These are phyloP conservation scores for Aspidapion aeneum DNA, from an alignment of 2,888 invertebrate genomes.

Conservation along the genomic window DNA sequence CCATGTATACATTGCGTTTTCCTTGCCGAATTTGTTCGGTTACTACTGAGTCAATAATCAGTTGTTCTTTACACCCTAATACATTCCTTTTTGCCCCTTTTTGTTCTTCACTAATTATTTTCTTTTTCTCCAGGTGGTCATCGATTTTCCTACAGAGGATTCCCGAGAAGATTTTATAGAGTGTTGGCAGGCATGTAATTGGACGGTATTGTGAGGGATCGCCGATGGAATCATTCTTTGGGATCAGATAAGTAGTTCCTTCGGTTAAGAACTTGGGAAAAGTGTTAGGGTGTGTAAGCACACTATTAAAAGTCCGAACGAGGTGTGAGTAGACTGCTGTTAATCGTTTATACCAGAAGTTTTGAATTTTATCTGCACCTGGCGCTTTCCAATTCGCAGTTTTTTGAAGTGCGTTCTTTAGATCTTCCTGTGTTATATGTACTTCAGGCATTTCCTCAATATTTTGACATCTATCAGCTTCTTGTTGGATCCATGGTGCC, in stretches of 20 bases:
- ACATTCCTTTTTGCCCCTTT: neutral
- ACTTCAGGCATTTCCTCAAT: neutral
- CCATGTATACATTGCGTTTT: neutral
- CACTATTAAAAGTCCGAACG: neutral
- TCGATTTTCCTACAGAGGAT: neutral
- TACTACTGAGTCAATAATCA: neutral
- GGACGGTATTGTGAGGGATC: neutral
- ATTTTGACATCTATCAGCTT: neutral
- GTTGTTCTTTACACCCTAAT: neutral
- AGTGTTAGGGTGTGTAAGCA: neutral
- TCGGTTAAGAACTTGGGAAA: neutral
- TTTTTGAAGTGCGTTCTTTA: neutral
- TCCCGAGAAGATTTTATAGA: neutral
- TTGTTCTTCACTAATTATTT: neutral
- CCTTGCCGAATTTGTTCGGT: neutral
- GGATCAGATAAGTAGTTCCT: neutral
- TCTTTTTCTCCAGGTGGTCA: neutral
- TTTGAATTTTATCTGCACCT: neutral
- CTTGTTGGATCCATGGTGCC: too few relatives aligned
- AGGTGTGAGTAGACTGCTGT: neutral
- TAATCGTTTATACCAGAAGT: neutral
- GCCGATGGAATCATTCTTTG: neutral
- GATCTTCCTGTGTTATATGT: neutral
- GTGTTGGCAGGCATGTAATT: neutral
- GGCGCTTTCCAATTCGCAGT: neutral